Percentiles rank a stretch among this genome's conserved stretches.
phyloP scores from a whole-genome alignment of 2,888 invertebrate genomes.

The Escarpia spicata region DNA sequence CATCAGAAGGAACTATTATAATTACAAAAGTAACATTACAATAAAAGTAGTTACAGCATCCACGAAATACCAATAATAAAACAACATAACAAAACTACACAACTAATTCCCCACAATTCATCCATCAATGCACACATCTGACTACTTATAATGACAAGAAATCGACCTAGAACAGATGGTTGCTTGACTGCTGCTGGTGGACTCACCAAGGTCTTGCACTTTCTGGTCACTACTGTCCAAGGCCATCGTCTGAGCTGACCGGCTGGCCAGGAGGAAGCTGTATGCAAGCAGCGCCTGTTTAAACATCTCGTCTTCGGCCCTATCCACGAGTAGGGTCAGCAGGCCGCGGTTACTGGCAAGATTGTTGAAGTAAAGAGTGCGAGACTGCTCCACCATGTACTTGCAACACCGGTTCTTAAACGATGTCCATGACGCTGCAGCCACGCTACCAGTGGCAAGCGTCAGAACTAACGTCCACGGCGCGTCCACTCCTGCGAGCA shows the following conservation, averaged over 20 bases:
- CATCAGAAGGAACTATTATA: no score
- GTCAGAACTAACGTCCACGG: constrained; percentile 55
- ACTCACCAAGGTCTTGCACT: constrained; percentile 43
- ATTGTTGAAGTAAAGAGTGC: constrained; percentile 61
- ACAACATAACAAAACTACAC: no score
- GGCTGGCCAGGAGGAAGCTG: constrained; percentile 55
- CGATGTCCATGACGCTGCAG: constrained; percentile 48
- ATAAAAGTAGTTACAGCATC: no score
- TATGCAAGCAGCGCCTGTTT: constrained; percentile 61
- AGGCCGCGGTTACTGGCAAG: constrained; percentile 62
- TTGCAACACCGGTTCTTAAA: constrained; percentile 55
- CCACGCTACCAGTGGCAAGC: constrained; percentile 48
- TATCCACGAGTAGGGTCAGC: constrained; percentile 59
- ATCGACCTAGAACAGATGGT: neutral
- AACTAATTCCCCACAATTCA: no score
- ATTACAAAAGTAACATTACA: no score
- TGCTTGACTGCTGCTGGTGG: neutral
- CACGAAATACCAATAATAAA: no score
- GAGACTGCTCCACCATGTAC: constrained; percentile 56
- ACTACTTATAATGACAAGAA: neutral
- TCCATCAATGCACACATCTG: no score
- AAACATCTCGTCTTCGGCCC: constrained; percentile 63
- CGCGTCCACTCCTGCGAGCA: constrained; percentile 49
- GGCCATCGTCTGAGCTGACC: constrained; percentile 43
- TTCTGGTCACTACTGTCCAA: constrained; percentile 37